Evolutionary conservation across 2,113 vertebrate species (phyloP), one percentile per base, ranked within the genome.

Genomic region (Dipodomys stephensi): DNA sequence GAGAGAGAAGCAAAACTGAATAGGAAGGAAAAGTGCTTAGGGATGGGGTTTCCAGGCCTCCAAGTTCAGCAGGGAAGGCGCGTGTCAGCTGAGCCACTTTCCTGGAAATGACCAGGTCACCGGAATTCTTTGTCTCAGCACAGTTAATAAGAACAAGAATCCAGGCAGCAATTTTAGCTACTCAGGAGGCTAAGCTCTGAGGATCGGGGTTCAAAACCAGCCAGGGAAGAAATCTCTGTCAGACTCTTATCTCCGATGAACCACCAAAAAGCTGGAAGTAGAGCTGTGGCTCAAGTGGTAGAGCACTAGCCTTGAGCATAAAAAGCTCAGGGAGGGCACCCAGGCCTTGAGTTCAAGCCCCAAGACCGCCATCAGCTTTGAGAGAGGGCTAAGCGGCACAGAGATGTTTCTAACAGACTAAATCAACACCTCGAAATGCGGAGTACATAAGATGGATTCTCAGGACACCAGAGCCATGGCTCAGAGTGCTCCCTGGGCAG

Each of bases 361-460:
- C 15, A 57, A 18, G 53, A 57, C 15, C 2, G 2, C 39, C 2
- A 15, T 46, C 20, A 0, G 0, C 64, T 83, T 19, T n/a, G 10
- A 83, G 83, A 68, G 84, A 77, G n/a, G 73, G 65, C 44, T 6
- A 2, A 7, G 8, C 9, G 57, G 69, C 15, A 60, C 27, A 72
- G 49, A 92, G 79, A 44, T 25, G 1, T 32, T 62, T 90, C 83
- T 28, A 68, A 69, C 2, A 30, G 30, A 35, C 71, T 46, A 86
- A 93, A 81, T 67, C 91, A 83, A 71, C 77, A 81, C 76, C 49
- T 94, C 74, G 10, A 4, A 88, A n/a, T 60, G 46, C 25, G 16
- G 46, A 82, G 90, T 64, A 89, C n/a, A 27, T 11, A 28, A 39
- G 6, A 46, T 16, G 64, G 80, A 62, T 83, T n/a, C 19, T 73